Base-by-base conservation (phyloP, 2,113 vertebrate species). In the Notothenia coriiceps region DNA sequence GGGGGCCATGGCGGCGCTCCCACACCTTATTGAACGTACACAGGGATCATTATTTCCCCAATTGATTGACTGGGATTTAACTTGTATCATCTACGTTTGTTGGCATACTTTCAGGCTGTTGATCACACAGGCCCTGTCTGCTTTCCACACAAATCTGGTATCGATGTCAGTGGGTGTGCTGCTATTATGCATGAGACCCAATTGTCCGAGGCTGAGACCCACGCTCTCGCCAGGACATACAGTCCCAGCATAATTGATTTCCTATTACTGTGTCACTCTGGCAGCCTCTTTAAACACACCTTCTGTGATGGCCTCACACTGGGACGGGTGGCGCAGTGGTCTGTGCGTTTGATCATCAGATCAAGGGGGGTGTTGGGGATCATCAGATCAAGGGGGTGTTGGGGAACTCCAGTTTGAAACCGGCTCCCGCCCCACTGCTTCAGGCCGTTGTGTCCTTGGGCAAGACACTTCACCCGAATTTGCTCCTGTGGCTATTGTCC, bases 221-320 rank as follows among this genome's bases (percentile, higher is more conserved):
- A 12, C 70, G 55, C 74, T 79, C 72, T 80, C 61, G 35, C 88
- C 83, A 82, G 92, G 35, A 5, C 87, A 88, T 11, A 59, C 81
- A 81, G 84, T 88, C 85, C 79, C 81, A 59, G 88, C 79, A 65
- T 62, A 80, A 95, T 94, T 33, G 93, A 95, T 95, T 94, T 93
- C 88, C 91, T 89, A 93, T 94, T 94, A 94, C 76, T 15, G 86
- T 90, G 90, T 90, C 89, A 89, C 81, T 80, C 89, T 79, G 79
- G 84, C 79, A 51, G 81, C 79, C 93, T 92, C 87, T 88, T 93
- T 93, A 93, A 93, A 82, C 92, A 94, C 90, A 91, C 85, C 77
- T 84, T 80, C 68, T 43, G 79, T 86, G 88, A 94, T 94, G 86
- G 88, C 88, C 79, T 66, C 62, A 70, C 81, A 65, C 69, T 22